phyloP scores from a whole-genome alignment of 1,140 invertebrate species.

The Drosophila obscura region DNA sequence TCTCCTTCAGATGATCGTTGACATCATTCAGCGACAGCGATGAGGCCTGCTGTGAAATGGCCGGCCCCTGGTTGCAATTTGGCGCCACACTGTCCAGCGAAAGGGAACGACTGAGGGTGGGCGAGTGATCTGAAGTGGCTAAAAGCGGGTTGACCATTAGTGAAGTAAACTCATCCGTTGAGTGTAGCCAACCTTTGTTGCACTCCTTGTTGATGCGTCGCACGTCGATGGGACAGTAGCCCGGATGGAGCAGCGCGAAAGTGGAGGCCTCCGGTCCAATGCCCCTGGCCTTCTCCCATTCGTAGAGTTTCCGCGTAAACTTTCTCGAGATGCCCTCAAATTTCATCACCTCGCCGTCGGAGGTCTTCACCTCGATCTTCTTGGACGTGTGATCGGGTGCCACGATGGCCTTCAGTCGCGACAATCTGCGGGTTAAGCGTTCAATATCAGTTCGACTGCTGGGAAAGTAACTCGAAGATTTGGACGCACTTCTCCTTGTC shows the following conservation, averaged over 20 bases:
- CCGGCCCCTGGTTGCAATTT: conserved; percentile 83
- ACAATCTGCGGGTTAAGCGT: conserved; percentile 83
- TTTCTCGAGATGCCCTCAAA: conserved; percentile 94
- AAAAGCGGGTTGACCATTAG: not conserved
- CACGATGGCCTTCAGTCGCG: conserved; percentile 87
- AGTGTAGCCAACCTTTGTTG: conserved; percentile 54
- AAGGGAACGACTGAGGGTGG: conserved; percentile 87
- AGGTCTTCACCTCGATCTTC: conserved; percentile 91
- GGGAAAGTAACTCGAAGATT: not conserved
- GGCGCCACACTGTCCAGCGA: conserved; percentile 88
- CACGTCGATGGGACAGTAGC: conserved; percentile 84
- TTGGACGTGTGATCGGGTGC: conserved; percentile 85
- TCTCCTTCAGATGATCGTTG: conserved; percentile 85
- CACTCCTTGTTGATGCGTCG: conserved; percentile 71
- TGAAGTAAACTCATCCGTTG: not conserved
- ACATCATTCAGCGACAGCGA: conserved; percentile 89
- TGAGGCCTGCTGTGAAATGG: conserved; percentile 87
- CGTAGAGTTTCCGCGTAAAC: conserved; percentile 94
- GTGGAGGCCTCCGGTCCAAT: conserved; percentile 92
- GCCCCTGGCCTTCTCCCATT: conserved; percentile 94
- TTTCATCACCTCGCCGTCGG: conserved; percentile 89
- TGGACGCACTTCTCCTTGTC: conserved; percentile 74
- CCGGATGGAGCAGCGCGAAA: conserved; percentile 89
- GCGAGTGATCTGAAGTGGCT: conserved; percentile 66
- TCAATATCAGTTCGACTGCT: not conserved